phyloP scores from a whole-genome alignment of 2,888 invertebrate species.

The Agriopis marginaria region DNA sequence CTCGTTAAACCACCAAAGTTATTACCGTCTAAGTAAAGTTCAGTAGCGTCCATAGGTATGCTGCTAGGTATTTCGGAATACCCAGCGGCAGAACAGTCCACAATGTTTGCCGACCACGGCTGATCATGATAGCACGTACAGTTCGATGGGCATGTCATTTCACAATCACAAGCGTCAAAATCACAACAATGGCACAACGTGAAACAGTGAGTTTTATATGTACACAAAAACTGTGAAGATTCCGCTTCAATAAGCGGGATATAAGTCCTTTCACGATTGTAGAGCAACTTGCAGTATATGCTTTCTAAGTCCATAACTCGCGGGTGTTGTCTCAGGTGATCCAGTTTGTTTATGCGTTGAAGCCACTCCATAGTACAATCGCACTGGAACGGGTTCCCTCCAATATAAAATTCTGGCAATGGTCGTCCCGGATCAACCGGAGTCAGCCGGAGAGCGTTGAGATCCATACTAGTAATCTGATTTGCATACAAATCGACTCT shows the following conservation, averaged over 20 bases:
- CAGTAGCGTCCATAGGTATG: slow-evolving; percentile 98
- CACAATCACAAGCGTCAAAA: slow-evolving; percentile 98
- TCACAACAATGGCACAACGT: slow-evolving; percentile 98
- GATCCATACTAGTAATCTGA: slow-evolving; percentile 95
- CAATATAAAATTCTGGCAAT: slow-evolving; percentile 96
- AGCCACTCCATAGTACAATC: slow-evolving; percentile 99
- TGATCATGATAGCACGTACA: slow-evolving; percentile 98
- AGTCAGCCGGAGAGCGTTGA: slow-evolving; percentile 94
- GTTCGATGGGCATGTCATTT: slow-evolving; percentile 97
- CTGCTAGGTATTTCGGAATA: slow-evolving; percentile 94
- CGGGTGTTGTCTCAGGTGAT: slow-evolving; percentile 94
- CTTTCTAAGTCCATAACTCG: slow-evolving; percentile 95
- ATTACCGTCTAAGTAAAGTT: slow-evolving; percentile 97
- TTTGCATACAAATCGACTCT: slow-evolving; percentile 97
- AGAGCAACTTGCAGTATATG: slow-evolving; percentile 94
- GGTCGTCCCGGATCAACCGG: slow-evolving; percentile 91
- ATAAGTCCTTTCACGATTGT: slow-evolving; percentile 93
- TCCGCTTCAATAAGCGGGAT: slow-evolving; percentile 95
- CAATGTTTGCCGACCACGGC: slow-evolving; percentile 96
- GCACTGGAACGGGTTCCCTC: slow-evolving; percentile 97
- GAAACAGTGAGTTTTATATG: slow-evolving; percentile 97
- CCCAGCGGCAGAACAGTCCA: slow-evolving; percentile 94
- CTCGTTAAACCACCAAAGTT: slow-evolving; percentile 94
- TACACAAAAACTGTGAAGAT: slow-evolving; percentile 96
- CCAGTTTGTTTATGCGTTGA: slow-evolving; percentile 94